Conservation (phyloP, 2,888 invertebrate genomes). For the Leuctra nigra region DNA sequence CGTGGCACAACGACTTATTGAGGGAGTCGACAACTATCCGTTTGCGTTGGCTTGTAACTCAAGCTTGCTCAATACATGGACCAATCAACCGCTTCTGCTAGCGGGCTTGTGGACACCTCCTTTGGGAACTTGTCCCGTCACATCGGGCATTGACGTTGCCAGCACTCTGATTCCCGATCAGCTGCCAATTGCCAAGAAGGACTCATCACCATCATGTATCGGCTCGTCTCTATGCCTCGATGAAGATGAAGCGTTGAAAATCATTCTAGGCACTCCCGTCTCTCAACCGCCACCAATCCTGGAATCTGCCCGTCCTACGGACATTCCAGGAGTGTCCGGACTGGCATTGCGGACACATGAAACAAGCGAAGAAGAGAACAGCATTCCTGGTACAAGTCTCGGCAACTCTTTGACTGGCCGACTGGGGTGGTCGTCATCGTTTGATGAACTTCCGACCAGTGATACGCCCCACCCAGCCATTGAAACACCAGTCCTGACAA, state of each 20-base stretch:
- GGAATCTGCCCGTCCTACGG: not conserved
- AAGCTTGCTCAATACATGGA: slow-evolving; percentile 85
- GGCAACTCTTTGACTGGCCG: slow-evolving; percentile 61
- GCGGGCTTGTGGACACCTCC: slow-evolving; percentile 83
- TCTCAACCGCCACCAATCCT: slow-evolving; percentile 37
- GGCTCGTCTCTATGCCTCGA: slow-evolving; percentile 32
- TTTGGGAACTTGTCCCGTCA: slow-evolving; percentile 63
- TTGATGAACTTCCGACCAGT: slow-evolving; percentile 45
- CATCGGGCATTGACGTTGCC: slow-evolving; percentile 61
- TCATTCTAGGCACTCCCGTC: slow-evolving; percentile 47
- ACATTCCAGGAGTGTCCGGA: slow-evolving; percentile 13
- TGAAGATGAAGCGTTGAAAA: slow-evolving; percentile 66
- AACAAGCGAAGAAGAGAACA: not conserved
- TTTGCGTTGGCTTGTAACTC: slow-evolving; percentile 76
- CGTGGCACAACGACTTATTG: slow-evolving; percentile 65
- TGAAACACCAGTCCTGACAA: not conserved
- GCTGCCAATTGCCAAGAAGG: too few species aligned
- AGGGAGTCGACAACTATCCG: slow-evolving; percentile 59
- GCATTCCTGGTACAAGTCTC: slow-evolving; percentile 36
- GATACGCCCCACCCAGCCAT: not conserved
- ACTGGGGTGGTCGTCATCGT: slow-evolving; percentile 57
- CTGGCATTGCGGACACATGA: not conserved
- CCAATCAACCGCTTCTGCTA: slow-evolving; percentile 70
- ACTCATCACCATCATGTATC: slow-evolving; percentile 17
- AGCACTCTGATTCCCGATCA: slow-evolving; percentile 36